Evolutionary conservation across 2,888 invertebrate genomes (phyloP), one percentile per base, ranked within the genome.

Genomic region (Vannuccia rotundouncinata): DNA sequence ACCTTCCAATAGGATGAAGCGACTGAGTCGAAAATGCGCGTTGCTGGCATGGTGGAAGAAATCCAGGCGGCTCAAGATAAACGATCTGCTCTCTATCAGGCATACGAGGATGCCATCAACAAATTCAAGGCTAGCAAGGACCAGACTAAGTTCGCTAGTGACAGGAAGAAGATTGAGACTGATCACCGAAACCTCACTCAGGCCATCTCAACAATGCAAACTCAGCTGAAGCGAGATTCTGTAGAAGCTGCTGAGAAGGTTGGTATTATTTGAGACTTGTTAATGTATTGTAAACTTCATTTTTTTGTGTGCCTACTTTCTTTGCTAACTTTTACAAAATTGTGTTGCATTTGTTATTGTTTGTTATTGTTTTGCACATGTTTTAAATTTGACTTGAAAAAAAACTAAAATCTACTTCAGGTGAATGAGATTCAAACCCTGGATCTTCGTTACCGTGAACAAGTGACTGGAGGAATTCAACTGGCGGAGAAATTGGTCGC

Each of bases 111-210:
- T 81, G 91, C 91, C 77, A 87, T 92, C 60, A 89, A 89, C 82
- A 90, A 90, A 83, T 89, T 90, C 82, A 92, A 92, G 85, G 85
- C 90, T 0, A 90, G 88, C 83, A 92, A 91, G 84, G 91, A 92
- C 84, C 85, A 88, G 0, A 86, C 87, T 0, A 84, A 83, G n/a
- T 87, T 88, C 82, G 82, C 82, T 81, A 83, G 88, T 2, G 88
- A 89, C 60, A 88, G 90, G 45, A 92, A 91, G 87, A 89, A 88
- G 82, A 88, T 91, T 79, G 91, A 91, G 82, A 88, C 88, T 31
- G 91, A 91, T 79, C 90, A 91, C 84, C 91, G 91, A 85, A 89
- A 86, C 82, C 89, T 91, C 74, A 90, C 90, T 0, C 88, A 87
- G 76, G 86, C 89, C 74, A 89, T 92, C 59, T 84, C 88, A 45